phyloP scores from a whole-genome alignment of 1,140 invertebrate species.

The Gryon sp. region DNA sequence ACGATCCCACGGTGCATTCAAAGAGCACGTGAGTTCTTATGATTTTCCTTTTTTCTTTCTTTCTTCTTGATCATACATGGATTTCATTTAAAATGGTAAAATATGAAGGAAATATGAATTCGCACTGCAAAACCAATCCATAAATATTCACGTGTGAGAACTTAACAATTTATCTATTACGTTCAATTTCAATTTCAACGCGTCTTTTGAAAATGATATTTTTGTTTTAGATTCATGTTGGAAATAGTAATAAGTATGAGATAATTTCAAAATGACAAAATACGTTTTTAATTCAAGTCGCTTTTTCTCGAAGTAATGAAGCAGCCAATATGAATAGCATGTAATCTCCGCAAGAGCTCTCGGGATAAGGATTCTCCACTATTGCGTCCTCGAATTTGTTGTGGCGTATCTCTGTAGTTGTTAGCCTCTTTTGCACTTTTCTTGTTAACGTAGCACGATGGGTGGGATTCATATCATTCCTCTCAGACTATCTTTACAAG shows the following conservation, averaged over 20 bases:
- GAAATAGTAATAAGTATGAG: too few species aligned
- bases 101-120: too few species aligned
- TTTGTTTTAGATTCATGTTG: too few species aligned
- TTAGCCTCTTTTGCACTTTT: conserved; percentile 29
- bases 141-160: too few species aligned
- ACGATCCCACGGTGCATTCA: conserved; percentile 79
- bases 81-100: too few species aligned
- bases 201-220: too few species aligned
- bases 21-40: conserved; percentile 70
- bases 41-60: too few species aligned
- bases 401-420: conserved; percentile 19
- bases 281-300: conserved; percentile 14
- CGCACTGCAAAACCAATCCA: too few species aligned
- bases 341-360: conserved; percentile 43
- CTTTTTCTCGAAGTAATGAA: conserved; percentile 36
- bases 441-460: conserved; percentile 18
- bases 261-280: too few species aligned
- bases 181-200: too few species aligned
- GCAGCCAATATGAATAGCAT: conserved; percentile 40
- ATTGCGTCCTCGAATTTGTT: conserved; percentile 44
- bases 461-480: conserved; percentile 14
- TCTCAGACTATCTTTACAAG: conserved; percentile 6
- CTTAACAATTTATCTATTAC: too few species aligned
- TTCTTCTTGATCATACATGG: too few species aligned
- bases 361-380: conserved; percentile 37